These are phyloP conservation scores for Piaya cayana DNA, from an alignment of 2,113 vertebrate genomes.

Conservation along the genomic window DNA sequence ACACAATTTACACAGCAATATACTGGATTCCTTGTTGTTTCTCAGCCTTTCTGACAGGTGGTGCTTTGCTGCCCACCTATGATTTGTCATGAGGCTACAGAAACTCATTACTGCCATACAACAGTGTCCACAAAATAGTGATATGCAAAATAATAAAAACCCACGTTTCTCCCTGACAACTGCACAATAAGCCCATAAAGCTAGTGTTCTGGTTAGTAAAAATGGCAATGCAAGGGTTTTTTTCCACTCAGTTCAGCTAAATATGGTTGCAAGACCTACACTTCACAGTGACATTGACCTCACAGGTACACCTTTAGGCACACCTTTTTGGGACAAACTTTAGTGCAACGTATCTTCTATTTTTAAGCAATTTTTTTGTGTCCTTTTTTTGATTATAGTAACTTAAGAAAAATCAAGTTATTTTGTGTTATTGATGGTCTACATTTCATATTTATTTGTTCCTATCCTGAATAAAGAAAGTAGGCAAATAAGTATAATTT, in stretches of 20 bases:
- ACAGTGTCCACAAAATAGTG: background rate
- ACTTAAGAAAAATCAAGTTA: background rate
- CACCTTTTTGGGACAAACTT: background rate
- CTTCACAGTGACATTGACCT: background rate
- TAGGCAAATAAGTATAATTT: background rate
- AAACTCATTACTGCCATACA: rapidly evolving
- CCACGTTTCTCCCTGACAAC: background rate
- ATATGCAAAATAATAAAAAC: background rate
- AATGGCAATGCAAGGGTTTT: background rate
- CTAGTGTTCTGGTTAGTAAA: background rate
- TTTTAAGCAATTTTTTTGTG: background rate
- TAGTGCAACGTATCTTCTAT: no score
- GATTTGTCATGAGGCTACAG: background rate
- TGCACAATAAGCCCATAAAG: background rate
- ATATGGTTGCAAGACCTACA: background rate
- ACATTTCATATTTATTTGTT: background rate
- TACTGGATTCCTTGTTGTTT: background rate
- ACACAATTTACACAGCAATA: background rate
- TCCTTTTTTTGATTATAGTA: background rate
- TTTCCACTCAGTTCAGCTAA: background rate
- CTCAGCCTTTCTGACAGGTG: background rate
- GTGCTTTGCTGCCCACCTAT: background rate
- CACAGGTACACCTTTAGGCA: background rate
- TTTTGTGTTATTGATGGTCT: background rate
- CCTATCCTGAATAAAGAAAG: background rate